These are phyloP conservation scores for Corythornis vintsioides DNA, from an alignment of 2,113 vertebrate species.

Conservation along the genomic window DNA sequence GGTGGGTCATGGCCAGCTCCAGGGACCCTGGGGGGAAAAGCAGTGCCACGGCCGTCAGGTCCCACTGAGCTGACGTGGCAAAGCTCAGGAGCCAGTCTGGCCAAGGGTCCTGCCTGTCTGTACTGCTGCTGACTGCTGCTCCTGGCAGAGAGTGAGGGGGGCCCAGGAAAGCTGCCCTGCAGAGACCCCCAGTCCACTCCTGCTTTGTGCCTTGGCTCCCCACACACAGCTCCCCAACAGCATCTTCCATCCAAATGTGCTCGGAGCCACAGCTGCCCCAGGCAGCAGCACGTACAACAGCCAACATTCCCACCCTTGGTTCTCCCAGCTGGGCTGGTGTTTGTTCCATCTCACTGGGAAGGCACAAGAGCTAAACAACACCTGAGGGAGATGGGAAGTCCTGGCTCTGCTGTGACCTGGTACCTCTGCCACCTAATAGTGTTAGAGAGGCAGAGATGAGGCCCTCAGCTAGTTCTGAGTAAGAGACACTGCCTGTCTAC, in stretches of 20 bases:
- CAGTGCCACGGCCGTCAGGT: background rate
- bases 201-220: background rate
- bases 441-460: background rate
- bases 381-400: background rate
- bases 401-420: background rate
- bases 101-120: background rate
- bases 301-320: background rate
- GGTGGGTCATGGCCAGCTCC: constrained; percentile 95
- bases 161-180: background rate
- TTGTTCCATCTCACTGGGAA: background rate
- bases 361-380: background rate
- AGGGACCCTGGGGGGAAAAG: constrained; percentile 81
- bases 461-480: background rate
- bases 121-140: background rate
- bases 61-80: background rate
- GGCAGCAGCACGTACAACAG: background rate
- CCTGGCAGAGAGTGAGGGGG: background rate
- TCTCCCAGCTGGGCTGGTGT: background rate
- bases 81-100: background rate
- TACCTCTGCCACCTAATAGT: background rate
- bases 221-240: background rate
- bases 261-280: background rate
- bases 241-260: background rate
- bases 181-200: background rate
- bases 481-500: background rate